Evolutionary conservation across 2,113 vertebrate genomes (phyloP), one percentile per base, ranked within the genome.

Genomic region (Blennius ocellaris): DNA sequence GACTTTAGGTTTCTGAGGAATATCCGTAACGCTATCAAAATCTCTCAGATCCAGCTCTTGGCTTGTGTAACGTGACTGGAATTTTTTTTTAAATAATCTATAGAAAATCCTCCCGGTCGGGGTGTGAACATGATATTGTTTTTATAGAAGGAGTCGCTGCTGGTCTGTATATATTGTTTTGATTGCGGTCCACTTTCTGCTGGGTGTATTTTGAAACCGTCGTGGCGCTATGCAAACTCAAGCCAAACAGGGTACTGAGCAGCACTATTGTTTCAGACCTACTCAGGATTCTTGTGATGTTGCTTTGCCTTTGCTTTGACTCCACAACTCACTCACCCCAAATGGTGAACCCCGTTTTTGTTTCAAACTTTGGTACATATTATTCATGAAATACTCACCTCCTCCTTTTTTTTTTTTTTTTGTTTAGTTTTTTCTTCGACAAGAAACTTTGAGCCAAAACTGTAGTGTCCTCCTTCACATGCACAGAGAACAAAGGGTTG

Each of bases 241-340:
- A 79, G 75, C 68, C 79, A 79, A 82, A 73, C 44, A 45, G 72
- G 53, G 56, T 21, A 61, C 57, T 30, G 50, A 58, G 60, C 69
- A 67, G 64, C 73, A 30, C 69, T 61, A 69, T 89, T 86, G 84
- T 91, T 72, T 72, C 71, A 71, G 36, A 78, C 44, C 78, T 77
- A 67, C 78, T 90, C 83, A 77, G 52, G 71, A 91, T 89, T 92
- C 85, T 72, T 50, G 8, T 44, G 45, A 70, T 55, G 85, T 81
- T 41, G 49, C 76, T 68, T 59, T 69, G 52, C 69, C 67, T 77
- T 47, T 17, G 50, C 62, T 47, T 69, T 64, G 76, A 84, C 73
- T 82, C 57, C 53, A 73, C 47, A 67, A 58, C 81, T 80, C 64
- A 79, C 69, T 83, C 41, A 5, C 70, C 64, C 66, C 53, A 72